Evolutionary conservation across 2,888 invertebrate genomes (phyloP).

Genomic region (Prosapia bicincta): DNA sequence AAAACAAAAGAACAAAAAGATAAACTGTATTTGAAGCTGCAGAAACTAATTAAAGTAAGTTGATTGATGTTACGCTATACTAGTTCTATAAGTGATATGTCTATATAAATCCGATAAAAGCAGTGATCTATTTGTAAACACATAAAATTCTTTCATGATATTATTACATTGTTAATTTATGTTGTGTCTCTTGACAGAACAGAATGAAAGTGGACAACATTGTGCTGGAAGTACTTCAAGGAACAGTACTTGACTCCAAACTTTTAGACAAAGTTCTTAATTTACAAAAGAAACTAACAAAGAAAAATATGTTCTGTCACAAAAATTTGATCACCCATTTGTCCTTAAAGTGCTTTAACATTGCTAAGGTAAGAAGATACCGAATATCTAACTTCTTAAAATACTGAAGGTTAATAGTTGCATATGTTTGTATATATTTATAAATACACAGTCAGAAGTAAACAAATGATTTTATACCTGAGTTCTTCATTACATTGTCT

Average conservation of each 20-base stretch:
- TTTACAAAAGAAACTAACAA: neutral
- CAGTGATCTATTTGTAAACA: no score
- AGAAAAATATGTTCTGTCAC: neutral
- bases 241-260: neutral
- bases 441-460: no score
- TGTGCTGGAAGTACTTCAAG: neutral
- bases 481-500: no score
- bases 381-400: no score
- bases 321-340: neutral
- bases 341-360: neutral
- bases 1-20: slow-evolving; percentile 34
- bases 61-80: no score
- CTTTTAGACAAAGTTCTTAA: neutral
- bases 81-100: no score
- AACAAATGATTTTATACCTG: no score
- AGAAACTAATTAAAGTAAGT: neutral
- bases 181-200: neutral
- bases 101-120: no score
- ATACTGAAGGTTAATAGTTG: no score
- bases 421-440: no score
- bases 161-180: no score
- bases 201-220: neutral
- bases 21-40: slow-evolving; percentile 39
- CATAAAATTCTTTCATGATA: no score
- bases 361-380: neutral